Evolutionary conservation across 2,888 invertebrate species (phyloP).

Genomic region (Hirudinaria manillensis): DNA sequence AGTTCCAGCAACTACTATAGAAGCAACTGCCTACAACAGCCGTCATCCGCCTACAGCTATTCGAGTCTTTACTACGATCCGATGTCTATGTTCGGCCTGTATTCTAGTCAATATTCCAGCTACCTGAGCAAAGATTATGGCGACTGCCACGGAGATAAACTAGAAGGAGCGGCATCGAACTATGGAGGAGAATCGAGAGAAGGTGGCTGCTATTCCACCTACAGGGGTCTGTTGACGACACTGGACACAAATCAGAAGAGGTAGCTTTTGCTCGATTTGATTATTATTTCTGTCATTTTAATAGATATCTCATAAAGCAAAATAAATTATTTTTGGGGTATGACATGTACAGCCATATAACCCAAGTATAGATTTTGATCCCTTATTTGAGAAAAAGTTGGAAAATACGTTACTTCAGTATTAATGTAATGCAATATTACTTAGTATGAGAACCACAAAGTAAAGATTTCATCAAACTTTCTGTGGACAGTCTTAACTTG

Average conservation of each 20-base stretch:
- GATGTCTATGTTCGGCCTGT: slow-evolving; percentile 1
- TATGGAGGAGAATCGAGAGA: neutral
- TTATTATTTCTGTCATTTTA: too few relatives aligned
- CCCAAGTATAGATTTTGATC: too few relatives aligned
- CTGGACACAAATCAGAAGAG: neutral
- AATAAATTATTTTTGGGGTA: too few relatives aligned
- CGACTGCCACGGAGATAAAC: neutral
- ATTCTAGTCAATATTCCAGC: slow-evolving; percentile 3
- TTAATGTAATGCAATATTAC: too few relatives aligned
- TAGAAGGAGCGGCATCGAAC: neutral
- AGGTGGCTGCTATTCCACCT: neutral
- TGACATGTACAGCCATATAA: too few relatives aligned
- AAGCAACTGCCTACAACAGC: slow-evolving; percentile 14
- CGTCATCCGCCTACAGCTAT: neutral
- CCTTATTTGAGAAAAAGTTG: too few relatives aligned
- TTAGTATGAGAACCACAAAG: too few relatives aligned
- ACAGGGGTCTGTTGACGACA: neutral
- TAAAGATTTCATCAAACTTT: too few relatives aligned
- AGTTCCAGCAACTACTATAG: slow-evolving; percentile 6
- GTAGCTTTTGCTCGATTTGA: neutral
- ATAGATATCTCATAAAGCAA: too few relatives aligned
- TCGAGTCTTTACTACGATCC: slow-evolving; percentile 2
- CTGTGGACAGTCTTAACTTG: too few relatives aligned
- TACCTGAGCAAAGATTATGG: neutral
- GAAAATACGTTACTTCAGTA: too few relatives aligned